phyloP scores from a whole-genome alignment of 2,888 invertebrate genomes.

The Lacanobia oleracea region DNA sequence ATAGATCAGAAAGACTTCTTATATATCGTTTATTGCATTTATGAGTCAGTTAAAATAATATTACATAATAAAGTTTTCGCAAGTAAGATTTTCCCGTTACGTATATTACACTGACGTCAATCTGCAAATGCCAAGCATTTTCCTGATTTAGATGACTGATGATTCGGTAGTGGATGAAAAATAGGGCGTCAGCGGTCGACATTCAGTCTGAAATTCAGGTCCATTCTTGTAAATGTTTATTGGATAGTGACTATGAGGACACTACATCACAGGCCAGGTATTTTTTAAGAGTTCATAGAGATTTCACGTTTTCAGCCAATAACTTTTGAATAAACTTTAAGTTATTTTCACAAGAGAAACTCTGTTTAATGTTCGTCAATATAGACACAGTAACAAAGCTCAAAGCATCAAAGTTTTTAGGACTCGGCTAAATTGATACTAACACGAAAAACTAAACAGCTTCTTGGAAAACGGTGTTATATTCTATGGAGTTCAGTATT shows the following conservation, averaged over 20 bases:
- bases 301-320: not conserved
- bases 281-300: not conserved
- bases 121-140: conserved; percentile 10
- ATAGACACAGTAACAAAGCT: conserved; percentile 1
- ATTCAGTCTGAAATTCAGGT: not conserved
- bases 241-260: not conserved
- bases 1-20: not conserved
- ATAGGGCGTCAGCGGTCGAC: not conserved
- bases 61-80: conserved; percentile 25
- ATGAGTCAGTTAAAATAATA: conserved; percentile 16
- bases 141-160: conserved; percentile 5
- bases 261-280: not conserved
- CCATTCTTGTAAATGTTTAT: not conserved
- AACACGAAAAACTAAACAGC: conserved; percentile 29
- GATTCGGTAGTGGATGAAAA: conserved; percentile 3
- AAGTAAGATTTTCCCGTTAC: conserved; percentile 30
- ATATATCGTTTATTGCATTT: not conserved
- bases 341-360: not conserved
- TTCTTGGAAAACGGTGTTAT: conserved; percentile 10
- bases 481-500: conserved; percentile 19
- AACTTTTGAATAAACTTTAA: not conserved
- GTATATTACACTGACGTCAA: conserved; percentile 24
- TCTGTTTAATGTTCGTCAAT: conserved; percentile 2
- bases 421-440: conserved; percentile 1
- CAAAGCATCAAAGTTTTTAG: conserved; percentile 8